Evolutionary conservation across 2,888 invertebrate genomes (phyloP).

Genomic region (Macrophya annulata): DNA sequence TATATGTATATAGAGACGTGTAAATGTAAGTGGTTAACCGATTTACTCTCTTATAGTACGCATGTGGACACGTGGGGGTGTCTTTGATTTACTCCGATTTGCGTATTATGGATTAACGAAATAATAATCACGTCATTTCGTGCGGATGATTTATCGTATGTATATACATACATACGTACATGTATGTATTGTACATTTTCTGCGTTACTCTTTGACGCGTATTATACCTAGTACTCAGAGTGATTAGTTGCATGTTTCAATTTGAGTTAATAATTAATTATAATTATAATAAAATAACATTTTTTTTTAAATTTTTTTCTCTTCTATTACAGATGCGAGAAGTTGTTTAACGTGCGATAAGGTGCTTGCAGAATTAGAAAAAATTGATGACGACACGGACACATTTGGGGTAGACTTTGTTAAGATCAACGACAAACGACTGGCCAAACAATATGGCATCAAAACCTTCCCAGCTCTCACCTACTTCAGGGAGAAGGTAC

Average conservation of each 20-base stretch:
- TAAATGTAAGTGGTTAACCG: background rate
- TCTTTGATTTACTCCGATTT: slow-evolving; percentile 16
- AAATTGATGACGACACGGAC: slow-evolving; percentile 97
- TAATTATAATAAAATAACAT: background rate
- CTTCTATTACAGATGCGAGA: slow-evolving; percentile 88
- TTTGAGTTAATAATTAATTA: background rate
- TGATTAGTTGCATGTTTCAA: too few relatives aligned
- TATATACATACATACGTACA: background rate
- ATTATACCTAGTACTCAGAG: background rate
- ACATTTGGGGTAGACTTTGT: slow-evolving; percentile 97
- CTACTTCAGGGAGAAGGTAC: slow-evolving; percentile 97
- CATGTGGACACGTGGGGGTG: slow-evolving; percentile 37
- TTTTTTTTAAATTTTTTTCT: slow-evolving; percentile 59
- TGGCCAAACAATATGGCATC: slow-evolving; percentile 98
- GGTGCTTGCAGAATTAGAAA: slow-evolving; percentile 94
- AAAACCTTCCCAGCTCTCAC: slow-evolving; percentile 97
- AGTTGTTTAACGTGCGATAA: slow-evolving; percentile 96
- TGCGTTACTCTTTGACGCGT: background rate
- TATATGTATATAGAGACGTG: slow-evolving; percentile 1
- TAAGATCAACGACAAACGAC: slow-evolving; percentile 97
- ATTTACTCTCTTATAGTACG: background rate
- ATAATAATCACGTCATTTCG: slow-evolving; percentile 21
- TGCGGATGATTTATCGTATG: background rate
- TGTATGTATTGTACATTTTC: background rate
- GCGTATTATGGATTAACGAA: slow-evolving; percentile 12